Percentiles rank a stretch among this genome's conserved stretches.
phyloP scores from a whole-genome alignment of 2,888 invertebrate genomes.

The Pterostichus madidus region DNA sequence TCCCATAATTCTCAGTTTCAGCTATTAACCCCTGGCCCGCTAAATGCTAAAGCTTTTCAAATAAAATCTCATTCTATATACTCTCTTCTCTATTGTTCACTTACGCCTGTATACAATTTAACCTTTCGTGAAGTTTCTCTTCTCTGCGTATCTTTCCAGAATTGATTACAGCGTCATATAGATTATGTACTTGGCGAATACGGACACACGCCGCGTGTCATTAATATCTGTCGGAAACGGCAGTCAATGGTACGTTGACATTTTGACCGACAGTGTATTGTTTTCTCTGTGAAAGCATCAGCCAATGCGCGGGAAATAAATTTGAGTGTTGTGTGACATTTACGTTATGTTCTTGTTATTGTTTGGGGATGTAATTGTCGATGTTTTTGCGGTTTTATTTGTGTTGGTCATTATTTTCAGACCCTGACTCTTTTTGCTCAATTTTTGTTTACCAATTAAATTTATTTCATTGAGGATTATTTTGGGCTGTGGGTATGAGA shows the following conservation, averaged over 20 bases:
- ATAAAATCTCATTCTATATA: slow-evolving; percentile 27
- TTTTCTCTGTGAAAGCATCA: slow-evolving; percentile 27
- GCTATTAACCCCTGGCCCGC: slow-evolving; percentile 23
- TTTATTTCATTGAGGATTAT: too few relatives aligned
- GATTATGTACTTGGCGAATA: background rate
- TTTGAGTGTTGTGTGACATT: slow-evolving; percentile 42
- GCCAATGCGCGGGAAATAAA: slow-evolving; percentile 21
- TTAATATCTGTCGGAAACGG: slow-evolving; percentile 19
- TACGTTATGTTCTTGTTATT: slow-evolving; percentile 39
- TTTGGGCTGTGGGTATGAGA: too few relatives aligned
- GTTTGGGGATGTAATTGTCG: slow-evolving; percentile 39
- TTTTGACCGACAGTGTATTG: slow-evolving; percentile 46
- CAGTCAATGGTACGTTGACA: slow-evolving; percentile 41
- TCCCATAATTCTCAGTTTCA: slow-evolving; percentile 40
- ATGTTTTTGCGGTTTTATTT: slow-evolving; percentile 25
- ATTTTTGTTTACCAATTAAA: background rate
- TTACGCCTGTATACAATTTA: background rate
- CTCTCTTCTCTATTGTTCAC: slow-evolving; percentile 1
- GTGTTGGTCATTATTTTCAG: background rate
- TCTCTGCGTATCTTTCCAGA: background rate
- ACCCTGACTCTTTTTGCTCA: background rate
- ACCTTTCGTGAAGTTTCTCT: background rate
- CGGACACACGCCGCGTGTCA: slow-evolving; percentile 12
- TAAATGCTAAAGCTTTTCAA: slow-evolving; percentile 37
- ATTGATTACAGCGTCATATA: background rate